phyloP scores from a whole-genome alignment of 2,797 vertebrate species.

The Melanotaenia trifasciata region DNA sequence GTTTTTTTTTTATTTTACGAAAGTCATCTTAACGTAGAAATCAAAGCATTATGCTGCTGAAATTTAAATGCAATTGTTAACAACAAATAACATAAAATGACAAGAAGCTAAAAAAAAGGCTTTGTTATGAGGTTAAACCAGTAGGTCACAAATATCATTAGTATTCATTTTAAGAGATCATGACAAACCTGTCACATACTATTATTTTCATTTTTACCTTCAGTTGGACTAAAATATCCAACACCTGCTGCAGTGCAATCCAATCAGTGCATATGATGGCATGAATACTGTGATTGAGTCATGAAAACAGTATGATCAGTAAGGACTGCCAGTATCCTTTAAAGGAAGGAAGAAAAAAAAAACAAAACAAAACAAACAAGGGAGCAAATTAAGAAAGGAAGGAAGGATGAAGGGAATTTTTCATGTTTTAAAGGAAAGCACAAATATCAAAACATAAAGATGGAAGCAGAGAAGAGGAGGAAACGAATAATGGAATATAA shows the following conservation, averaged over 20 bases:
- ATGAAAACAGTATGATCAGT: neutral
- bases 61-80: neutral
- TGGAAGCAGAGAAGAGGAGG: constrained; percentile 5
- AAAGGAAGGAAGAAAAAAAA: neutral
- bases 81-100: neutral
- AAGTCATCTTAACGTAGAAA: constrained; percentile 31
- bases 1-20: constrained; percentile 7
- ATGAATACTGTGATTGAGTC: constrained; percentile 12
- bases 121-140: neutral
- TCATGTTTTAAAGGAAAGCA: neutral
- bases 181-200: constrained; percentile 29
- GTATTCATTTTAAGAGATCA: constrained; percentile 25
- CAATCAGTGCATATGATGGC: neutral
- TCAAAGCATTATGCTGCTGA: constrained; percentile 2
- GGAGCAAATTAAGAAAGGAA: neutral
- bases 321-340: neutral
- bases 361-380: no score
- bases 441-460: neutral
- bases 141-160: constrained; percentile 10
- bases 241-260: constrained; percentile 5
- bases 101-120: neutral
- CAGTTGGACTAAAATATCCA: neutral
- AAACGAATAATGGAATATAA: constrained; percentile 26
- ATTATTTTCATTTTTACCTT: constrained; percentile 21
- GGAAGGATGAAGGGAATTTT: neutral